These are phyloP conservation scores for Aporophyla lueneburgensis DNA, from an alignment of 2,888 invertebrate genomes.

Conservation along the genomic window DNA sequence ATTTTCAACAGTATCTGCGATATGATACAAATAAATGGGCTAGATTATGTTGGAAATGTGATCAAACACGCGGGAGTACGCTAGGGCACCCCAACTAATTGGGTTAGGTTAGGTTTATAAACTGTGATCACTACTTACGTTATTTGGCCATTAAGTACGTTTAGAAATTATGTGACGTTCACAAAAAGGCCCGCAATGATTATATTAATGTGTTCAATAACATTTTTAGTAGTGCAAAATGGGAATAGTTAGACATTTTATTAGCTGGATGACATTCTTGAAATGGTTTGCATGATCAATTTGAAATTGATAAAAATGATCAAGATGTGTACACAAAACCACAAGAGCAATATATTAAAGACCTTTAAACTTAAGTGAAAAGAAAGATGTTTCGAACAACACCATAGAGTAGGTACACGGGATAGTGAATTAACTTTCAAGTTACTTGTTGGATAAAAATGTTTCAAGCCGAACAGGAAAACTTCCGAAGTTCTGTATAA, in stretches of 20 bases:
- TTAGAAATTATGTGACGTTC: background rate
- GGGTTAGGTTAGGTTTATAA: background rate
- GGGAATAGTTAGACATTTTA: too few relatives aligned
- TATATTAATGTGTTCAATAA: background rate
- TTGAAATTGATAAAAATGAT: background rate
- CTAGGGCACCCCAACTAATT: background rate
- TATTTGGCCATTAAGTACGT: background rate
- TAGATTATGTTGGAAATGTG: background rate
- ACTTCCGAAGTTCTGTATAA: constrained; percentile 66
- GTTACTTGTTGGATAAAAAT: constrained; percentile 67
- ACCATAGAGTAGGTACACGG: constrained; percentile 54
- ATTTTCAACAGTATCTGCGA: too few relatives aligned
- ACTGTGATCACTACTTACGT: background rate
- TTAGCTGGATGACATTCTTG: background rate
- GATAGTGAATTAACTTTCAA: constrained; percentile 67
- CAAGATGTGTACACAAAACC: background rate
- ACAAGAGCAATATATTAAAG: constrained; percentile 25
- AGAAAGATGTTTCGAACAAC: constrained; percentile 46
- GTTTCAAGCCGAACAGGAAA: constrained; percentile 65
- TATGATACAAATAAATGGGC: background rate
- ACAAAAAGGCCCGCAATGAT: background rate
- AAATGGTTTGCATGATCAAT: background rate
- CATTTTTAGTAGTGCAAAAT: too few relatives aligned
- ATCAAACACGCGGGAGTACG: background rate
- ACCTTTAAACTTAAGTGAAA: constrained; percentile 39